A percentile compares a stretch with the other conserved stretches of the same genome.
phyloP scores from a whole-genome alignment of 2,888 invertebrate genomes.

The Agrotis segetum region DNA sequence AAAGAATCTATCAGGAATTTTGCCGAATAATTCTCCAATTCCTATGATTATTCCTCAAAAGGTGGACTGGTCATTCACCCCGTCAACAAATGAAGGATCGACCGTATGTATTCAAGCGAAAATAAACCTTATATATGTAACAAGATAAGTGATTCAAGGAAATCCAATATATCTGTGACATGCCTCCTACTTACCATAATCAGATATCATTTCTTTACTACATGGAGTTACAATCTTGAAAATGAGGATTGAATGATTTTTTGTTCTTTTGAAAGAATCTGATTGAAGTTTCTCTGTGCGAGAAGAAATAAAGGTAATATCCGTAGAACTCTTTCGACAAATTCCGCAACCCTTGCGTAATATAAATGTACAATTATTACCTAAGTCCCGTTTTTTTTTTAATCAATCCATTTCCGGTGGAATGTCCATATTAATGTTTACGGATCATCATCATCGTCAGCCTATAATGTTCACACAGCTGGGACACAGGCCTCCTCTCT shows the following conservation, averaged over 20 bases:
- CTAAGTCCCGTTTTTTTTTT: too few species aligned
- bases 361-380: too few species aligned
- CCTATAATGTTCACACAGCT: too few species aligned
- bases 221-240: neutral
- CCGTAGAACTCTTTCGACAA: too few species aligned
- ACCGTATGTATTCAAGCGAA: conserved; percentile 1
- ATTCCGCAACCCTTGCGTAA: too few species aligned
- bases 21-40: neutral
- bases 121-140: conserved; percentile 8
- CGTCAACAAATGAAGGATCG: neutral
- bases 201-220: conserved; percentile 45
- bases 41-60: neutral
- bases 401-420: too few species aligned
- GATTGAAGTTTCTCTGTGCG: too few species aligned
- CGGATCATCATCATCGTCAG: too few species aligned
- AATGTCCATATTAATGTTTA: too few species aligned
- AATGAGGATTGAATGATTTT: neutral
- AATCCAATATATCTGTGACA: conserved; percentile 48
- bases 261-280: neutral
- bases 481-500: too few species aligned
- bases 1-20: neutral
- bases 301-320: too few species aligned
- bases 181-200: conserved; percentile 49
- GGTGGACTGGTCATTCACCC: conserved; percentile 1
- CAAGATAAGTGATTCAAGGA: conserved; percentile 29